Evolutionary conservation across 2,888 invertebrate genomes (phyloP).

Genomic region (Xylota sylvarum): DNA sequence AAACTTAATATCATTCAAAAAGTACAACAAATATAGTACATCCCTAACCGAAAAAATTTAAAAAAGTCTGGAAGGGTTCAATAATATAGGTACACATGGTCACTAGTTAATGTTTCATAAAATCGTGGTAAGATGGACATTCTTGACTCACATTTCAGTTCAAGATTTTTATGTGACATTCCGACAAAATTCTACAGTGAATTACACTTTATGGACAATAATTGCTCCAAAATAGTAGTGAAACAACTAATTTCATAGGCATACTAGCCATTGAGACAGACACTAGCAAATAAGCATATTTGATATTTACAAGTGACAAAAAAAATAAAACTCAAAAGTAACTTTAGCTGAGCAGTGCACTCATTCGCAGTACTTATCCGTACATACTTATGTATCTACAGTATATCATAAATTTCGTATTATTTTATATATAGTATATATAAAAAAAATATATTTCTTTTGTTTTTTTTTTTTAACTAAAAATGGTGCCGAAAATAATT

Average conservation of each 20-base stretch:
- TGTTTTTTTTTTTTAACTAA: conserved; percentile 36
- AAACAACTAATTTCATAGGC: not conserved
- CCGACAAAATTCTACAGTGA: too few species aligned
- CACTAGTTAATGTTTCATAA: too few species aligned
- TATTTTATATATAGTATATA: conserved; percentile 6
- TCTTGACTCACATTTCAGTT: too few species aligned
- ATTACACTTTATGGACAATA: not conserved
- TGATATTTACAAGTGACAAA: conserved; percentile 28
- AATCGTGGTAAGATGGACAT: too few species aligned
- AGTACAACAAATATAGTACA: too few species aligned
- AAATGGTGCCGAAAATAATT: conserved; percentile 40
- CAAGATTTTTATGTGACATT: too few species aligned
- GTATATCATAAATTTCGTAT: conserved; percentile 26
- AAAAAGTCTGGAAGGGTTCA: too few species aligned
- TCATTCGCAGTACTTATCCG: conserved; percentile 33
- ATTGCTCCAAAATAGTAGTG: not conserved
- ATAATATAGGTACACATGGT: too few species aligned
- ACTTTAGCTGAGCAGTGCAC: conserved; percentile 52
- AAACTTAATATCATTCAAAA: too few species aligned
- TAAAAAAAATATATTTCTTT: conserved; percentile 6
- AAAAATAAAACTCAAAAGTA: conserved; percentile 2
- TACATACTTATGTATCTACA: conserved; percentile 56
- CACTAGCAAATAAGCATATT: conserved; percentile 39
- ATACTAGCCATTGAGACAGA: not conserved
- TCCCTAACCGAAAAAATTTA: too few species aligned